A percentile compares a stretch with the other conserved stretches of the same genome.
These are phyloP conservation scores for Rhagologus leucostigma DNA, from an alignment of 2,113 vertebrate genomes.

Conservation along the genomic window DNA sequence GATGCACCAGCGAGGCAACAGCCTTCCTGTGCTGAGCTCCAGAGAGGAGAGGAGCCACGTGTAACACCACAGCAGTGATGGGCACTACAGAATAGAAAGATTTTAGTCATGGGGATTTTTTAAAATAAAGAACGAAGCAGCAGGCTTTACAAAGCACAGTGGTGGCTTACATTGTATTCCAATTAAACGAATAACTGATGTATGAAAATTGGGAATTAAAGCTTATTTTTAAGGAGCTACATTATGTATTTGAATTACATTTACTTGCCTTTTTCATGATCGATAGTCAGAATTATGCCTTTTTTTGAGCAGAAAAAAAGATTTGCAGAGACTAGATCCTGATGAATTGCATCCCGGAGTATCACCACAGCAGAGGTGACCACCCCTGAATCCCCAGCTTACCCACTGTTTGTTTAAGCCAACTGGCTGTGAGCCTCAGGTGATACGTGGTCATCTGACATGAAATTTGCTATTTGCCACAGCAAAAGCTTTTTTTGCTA, in stretches of 20 bases:
- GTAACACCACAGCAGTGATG: not conserved
- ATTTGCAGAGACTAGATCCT: not conserved
- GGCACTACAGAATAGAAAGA: not conserved
- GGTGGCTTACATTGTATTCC: not conserved
- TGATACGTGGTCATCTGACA: not conserved
- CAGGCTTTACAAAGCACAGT: not conserved
- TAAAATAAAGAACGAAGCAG: not conserved
- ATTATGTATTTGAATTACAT: not conserved
- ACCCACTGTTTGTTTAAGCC: not conserved
- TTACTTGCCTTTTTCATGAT: not conserved
- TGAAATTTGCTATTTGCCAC: not conserved
- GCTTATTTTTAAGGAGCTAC: not conserved
- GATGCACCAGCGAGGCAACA: accelerated
- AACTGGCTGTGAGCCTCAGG: not conserved
- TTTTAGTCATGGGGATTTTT: not conserved
- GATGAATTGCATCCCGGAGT: not conserved
- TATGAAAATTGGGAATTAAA: not conserved
- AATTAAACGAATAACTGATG: not conserved
- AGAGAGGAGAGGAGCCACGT: not conserved
- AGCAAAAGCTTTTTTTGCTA: not conserved
- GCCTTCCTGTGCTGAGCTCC: not conserved
- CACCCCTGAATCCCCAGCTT: not conserved
- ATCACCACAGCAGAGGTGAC: not conserved
- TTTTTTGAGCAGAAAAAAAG: not conserved
- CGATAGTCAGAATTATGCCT: not conserved